Conservation (phyloP, 2,888 invertebrate species). For the Asteroscopus sphinx region DNA sequence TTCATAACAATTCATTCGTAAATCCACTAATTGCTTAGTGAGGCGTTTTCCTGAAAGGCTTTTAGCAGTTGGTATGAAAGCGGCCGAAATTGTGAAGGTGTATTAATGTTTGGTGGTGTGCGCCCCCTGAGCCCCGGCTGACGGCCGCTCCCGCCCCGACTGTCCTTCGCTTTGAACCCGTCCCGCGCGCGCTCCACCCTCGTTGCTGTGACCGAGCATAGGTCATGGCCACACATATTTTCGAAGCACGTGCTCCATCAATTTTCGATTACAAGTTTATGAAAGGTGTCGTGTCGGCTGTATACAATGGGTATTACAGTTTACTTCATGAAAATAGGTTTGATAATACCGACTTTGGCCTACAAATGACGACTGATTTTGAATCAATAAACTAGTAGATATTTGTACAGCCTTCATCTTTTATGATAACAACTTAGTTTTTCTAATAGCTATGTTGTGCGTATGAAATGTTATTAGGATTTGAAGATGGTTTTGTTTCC, state of each 20-base stretch:
- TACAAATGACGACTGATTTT: slow-evolving; percentile 17
- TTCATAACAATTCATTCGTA: slow-evolving; percentile 77
- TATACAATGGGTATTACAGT: slow-evolving; percentile 22
- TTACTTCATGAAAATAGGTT: slow-evolving; percentile 15
- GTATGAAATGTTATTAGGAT: background rate
- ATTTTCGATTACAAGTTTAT: slow-evolving; percentile 61
- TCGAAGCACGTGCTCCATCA: slow-evolving; percentile 71
- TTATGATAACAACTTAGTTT: slow-evolving; percentile 4
- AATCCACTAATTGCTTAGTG: slow-evolving; percentile 64
- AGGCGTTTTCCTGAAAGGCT: slow-evolving; percentile 55
- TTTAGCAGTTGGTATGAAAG: slow-evolving; percentile 62
- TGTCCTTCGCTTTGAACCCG: slow-evolving; percentile 72
- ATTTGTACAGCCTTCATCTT: slow-evolving; percentile 6
- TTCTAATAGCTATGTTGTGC: slow-evolving; percentile 10
- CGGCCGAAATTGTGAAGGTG: slow-evolving; percentile 60
- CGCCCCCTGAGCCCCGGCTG: slow-evolving; percentile 37
- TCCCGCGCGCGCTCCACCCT: slow-evolving; percentile 65
- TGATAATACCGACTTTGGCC: slow-evolving; percentile 8
- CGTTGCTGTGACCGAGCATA: slow-evolving; percentile 76
- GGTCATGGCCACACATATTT: slow-evolving; percentile 86
- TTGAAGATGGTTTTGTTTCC: slow-evolving; percentile 3
- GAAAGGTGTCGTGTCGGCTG: slow-evolving; percentile 31
- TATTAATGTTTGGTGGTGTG: slow-evolving; percentile 58
- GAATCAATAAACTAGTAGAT: slow-evolving; percentile 12
- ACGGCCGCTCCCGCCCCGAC: slow-evolving; percentile 45